A percentile compares a stretch with the other conserved stretches of the same genome.
These are phyloP conservation scores for Formicarius rufipectus DNA, from an alignment of 2,113 vertebrate species.

Conservation along the genomic window DNA sequence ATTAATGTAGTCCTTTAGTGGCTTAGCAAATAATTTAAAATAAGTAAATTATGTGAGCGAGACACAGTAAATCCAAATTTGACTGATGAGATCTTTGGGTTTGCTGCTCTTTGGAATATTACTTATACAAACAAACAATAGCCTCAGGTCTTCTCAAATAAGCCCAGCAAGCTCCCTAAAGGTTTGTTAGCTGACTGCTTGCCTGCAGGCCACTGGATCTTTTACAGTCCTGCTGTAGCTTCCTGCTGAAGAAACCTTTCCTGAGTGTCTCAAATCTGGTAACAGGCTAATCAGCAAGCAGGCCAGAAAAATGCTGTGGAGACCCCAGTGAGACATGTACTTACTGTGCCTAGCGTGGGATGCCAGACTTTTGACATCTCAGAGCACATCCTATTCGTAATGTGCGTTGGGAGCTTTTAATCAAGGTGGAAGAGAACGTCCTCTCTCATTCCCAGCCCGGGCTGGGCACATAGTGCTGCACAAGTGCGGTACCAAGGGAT, in stretches of 20 bases:
- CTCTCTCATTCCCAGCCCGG: background rate
- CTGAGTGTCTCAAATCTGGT: background rate
- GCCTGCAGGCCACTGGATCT: background rate
- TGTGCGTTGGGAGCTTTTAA: background rate
- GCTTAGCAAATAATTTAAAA: slow-evolving; percentile 2
- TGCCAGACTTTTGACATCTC: slow-evolving; percentile 2
- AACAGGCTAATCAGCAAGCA: background rate
- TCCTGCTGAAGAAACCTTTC: background rate
- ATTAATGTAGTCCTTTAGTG: background rate
- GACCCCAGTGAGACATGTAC: background rate
- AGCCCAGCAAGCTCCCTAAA: background rate
- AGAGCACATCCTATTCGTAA: slow-evolving; percentile 31
- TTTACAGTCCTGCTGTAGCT: background rate
- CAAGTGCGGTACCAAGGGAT: background rate
- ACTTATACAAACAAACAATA: slow-evolving; percentile 8
- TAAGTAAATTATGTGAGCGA: slow-evolving; percentile 12
- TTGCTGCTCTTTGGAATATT: background rate
- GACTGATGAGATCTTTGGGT: background rate
- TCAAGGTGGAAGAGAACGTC: background rate
- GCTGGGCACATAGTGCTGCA: background rate
- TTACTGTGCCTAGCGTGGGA: background rate
- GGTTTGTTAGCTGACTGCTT: background rate
- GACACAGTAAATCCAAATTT: background rate
- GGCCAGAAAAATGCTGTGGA: background rate
- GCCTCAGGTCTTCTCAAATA: background rate